Percentiles rank a stretch among this genome's conserved stretches.
Conservation (phyloP, 1,140 invertebrate species). For the Drosophila bifasciata region DNA sequence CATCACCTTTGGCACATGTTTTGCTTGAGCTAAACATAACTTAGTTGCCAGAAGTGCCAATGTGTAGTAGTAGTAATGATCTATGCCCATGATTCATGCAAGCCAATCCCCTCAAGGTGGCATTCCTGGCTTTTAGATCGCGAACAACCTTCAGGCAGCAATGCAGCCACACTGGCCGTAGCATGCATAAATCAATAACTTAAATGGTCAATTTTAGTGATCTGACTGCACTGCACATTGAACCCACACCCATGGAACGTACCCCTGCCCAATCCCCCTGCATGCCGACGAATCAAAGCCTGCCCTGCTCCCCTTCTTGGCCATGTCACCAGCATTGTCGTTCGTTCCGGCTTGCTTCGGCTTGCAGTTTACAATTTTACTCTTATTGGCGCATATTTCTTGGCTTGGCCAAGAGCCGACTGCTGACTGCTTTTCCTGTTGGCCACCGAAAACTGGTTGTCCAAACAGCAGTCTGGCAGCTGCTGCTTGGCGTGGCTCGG, state of each 20-base stretch:
- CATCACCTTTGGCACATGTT: too few relatives aligned
- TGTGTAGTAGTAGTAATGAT: background rate
- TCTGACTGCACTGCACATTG: constrained; percentile 43
- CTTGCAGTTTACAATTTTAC: constrained; percentile 42
- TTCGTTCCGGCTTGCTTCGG: constrained; percentile 38
- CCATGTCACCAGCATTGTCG: constrained; percentile 28
- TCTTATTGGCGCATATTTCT: constrained; percentile 64
- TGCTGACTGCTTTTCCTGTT: constrained; percentile 59
- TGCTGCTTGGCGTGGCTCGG: constrained; percentile 54
- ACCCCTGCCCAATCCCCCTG: background rate
- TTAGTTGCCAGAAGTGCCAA: constrained; percentile 3
- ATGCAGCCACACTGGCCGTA: constrained; percentile 1
- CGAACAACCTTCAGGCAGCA: constrained; percentile 38
- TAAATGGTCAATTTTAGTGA: constrained; percentile 15
- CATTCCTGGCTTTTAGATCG: constrained; percentile 35
- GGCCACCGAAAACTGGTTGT: constrained; percentile 58
- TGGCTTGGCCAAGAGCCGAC: constrained; percentile 13
- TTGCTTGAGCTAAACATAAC: too few relatives aligned
- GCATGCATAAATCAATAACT: constrained; percentile 36
- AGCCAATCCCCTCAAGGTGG: constrained; percentile 23
- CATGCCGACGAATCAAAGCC: constrained; percentile 5
- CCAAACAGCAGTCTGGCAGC: constrained; percentile 33
- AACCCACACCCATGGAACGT: constrained; percentile 38
- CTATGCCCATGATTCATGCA: constrained; percentile 27
- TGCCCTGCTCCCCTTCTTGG: constrained; percentile 24